phyloP scores from a whole-genome alignment of 1,140 invertebrate genomes.

The Heliconius hewitsoni region DNA sequence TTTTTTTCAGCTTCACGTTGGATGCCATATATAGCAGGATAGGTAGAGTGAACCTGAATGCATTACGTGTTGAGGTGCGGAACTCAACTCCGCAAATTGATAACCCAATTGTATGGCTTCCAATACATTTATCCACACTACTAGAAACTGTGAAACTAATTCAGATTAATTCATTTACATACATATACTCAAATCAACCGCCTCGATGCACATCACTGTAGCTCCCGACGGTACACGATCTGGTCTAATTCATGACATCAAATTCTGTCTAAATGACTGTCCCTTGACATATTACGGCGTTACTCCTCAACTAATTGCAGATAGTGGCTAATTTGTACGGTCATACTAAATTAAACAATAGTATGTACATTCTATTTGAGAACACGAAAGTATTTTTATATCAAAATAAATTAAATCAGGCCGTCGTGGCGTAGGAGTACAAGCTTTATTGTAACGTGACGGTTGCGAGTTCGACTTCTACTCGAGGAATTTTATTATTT shows the following conservation, averaged over 20 bases:
- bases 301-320: neutral
- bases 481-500: too few species aligned
- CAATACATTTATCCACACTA: neutral
- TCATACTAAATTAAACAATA: neutral
- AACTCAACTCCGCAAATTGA: too few species aligned
- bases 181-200: conserved; percentile 9
- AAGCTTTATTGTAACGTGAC: too few species aligned
- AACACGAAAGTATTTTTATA: too few species aligned
- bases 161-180: conserved; percentile 11
- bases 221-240: neutral
- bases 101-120: neutral
- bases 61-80: too few species aligned
- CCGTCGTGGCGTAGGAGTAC: too few species aligned
- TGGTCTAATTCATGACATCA: conserved; percentile 15
- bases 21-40: too few species aligned
- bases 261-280: conserved; percentile 10
- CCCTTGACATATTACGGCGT: conserved; percentile 9
- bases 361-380: too few species aligned
- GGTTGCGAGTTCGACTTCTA: too few species aligned
- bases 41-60: too few species aligned
- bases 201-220: conserved; percentile 3
- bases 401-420: too few species aligned
- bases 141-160: neutral
- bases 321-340: neutral
- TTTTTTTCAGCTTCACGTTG: too few species aligned